These are phyloP conservation scores for Drosophila pandora DNA, from an alignment of 1,140 invertebrate species.

Conservation along the genomic window DNA sequence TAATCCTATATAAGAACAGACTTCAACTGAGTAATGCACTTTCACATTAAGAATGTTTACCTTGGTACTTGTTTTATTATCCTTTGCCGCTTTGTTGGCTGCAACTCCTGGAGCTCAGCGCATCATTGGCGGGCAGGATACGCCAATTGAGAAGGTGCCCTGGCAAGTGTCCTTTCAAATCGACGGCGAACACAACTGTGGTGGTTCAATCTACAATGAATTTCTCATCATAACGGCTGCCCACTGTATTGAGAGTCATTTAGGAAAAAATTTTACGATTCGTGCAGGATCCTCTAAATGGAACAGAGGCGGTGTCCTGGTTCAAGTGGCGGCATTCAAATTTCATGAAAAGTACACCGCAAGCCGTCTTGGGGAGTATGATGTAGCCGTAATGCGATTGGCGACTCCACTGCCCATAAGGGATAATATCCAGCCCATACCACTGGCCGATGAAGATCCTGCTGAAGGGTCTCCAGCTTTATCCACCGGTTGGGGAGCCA, in stretches of 20 bases:
- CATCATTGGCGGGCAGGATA: conserved; percentile 35
- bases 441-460: background rate
- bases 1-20: background rate
- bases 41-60: background rate
- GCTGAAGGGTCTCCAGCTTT: background rate
- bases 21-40: background rate
- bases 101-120: background rate
- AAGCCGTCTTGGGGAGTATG: background rate
- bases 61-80: background rate
- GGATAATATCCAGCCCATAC: background rate
- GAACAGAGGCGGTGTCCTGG: conserved; percentile 5
- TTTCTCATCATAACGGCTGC: conserved; percentile 85
- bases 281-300: conserved; percentile 31
- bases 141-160: conserved; percentile 84
- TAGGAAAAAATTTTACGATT: background rate
- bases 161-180: conserved; percentile 85
- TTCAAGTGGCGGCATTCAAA: background rate
- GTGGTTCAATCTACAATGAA: conserved; percentile 85
- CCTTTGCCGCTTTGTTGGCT: background rate
- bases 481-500: background rate
- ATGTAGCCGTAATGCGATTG: background rate
- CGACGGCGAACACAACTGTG: conserved; percentile 81
- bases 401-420: background rate
- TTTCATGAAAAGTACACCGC: background rate
- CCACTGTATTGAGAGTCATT: conserved; percentile 83